phyloP scores from a whole-genome alignment of 2,797 vertebrate genomes.

The Lepilemur ruficaudatus region DNA sequence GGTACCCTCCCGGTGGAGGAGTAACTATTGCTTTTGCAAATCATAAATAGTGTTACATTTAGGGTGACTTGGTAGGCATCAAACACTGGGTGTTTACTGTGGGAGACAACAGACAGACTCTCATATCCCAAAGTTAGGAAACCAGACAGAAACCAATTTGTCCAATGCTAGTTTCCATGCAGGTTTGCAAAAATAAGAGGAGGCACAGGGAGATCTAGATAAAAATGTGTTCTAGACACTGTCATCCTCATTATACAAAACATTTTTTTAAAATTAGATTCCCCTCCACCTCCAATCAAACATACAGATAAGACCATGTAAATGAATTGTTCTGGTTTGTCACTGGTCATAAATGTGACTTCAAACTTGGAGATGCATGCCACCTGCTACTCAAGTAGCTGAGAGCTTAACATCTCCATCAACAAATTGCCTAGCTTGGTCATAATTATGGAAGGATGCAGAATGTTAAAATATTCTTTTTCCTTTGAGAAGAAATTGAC shows the following conservation, averaged over 20 bases:
- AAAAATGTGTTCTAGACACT: neutral
- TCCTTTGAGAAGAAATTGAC: slow-evolving; percentile 36
- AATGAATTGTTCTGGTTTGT: neutral
- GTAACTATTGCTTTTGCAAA: neutral
- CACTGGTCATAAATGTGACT: neutral
- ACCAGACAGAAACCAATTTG: neutral
- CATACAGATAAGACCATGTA: neutral
- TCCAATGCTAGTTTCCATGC: neutral
- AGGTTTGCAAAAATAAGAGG: neutral
- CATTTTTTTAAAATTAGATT: neutral
- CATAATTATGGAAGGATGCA: neutral
- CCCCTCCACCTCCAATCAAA: neutral
- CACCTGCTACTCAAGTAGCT: neutral
- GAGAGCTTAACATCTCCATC: neutral
- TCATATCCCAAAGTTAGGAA: neutral
- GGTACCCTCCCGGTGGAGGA: neutral
- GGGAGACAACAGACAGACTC: neutral
- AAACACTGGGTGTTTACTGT: neutral
- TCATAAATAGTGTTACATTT: neutral
- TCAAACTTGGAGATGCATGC: neutral
- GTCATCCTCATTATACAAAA: neutral
- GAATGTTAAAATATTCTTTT: neutral
- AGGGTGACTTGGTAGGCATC: neutral
- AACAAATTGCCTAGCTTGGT: neutral
- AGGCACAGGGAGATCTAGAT: neutral